Percentiles rank a stretch among this genome's conserved stretches.
Conservation (phyloP, 2,888 invertebrate species). For the Rhodophaea formosa region DNA sequence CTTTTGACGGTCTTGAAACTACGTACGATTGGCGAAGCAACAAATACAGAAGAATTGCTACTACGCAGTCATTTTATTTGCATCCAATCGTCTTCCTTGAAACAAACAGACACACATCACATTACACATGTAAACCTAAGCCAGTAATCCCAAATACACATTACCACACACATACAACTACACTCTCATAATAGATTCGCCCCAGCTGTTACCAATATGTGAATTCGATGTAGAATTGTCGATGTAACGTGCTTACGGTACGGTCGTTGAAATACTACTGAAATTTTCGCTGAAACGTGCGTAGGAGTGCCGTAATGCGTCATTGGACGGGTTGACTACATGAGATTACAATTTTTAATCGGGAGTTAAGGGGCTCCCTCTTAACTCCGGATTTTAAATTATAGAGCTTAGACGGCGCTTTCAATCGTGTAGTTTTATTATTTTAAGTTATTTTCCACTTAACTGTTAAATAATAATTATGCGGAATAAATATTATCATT, state of each 20-base stretch:
- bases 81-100: background rate
- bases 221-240: background rate
- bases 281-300: slow-evolving; percentile 8
- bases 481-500: no score
- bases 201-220: slow-evolving; percentile 10
- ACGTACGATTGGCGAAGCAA: no score
- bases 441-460: no score
- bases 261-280: slow-evolving; percentile 15
- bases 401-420: no score
- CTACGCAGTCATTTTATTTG: background rate
- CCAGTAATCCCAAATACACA: slow-evolving; percentile 21
- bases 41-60: no score
- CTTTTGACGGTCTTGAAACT: no score
- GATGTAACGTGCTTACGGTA: slow-evolving; percentile 2
- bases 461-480: no score
- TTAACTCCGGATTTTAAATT: no score
- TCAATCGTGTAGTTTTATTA: no score
- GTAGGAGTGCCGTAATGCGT: slow-evolving; percentile 33
- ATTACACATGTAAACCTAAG: slow-evolving; percentile 13
- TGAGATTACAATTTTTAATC: slow-evolving; percentile 20
- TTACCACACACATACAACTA: slow-evolving; percentile 5
- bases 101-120: background rate
- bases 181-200: slow-evolving; percentile 2
- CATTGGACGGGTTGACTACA: slow-evolving; percentile 27
- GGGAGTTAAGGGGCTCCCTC: background rate